A percentile compares a stretch with the other conserved stretches of the same genome.
Conservation (phyloP, 2,888 invertebrate genomes). For the Andrena minutula region DNA sequence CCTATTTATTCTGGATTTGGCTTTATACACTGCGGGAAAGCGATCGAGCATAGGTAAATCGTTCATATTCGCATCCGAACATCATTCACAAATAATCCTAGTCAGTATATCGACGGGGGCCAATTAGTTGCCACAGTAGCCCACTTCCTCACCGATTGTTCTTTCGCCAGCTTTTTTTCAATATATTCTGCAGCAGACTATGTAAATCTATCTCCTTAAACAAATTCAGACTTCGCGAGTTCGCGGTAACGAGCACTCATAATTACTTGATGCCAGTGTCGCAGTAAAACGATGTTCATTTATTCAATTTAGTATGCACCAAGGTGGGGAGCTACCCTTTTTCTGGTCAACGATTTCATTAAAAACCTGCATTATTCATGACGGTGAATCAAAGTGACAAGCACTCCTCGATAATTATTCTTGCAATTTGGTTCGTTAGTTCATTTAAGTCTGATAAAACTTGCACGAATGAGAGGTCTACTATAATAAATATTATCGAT, state of each 20-base stretch:
- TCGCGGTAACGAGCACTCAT: constrained; percentile 23
- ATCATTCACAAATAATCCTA: too few relatives aligned
- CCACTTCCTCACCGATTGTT: constrained; percentile 37
- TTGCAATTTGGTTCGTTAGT: not conserved
- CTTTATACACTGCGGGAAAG: constrained; percentile 11
- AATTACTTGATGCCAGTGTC: constrained; percentile 26
- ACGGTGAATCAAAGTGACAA: not conserved
- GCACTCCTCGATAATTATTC: not conserved
- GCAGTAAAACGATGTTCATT: not conserved
- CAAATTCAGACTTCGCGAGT: not conserved
- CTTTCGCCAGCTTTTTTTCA: not conserved
- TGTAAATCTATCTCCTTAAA: constrained; percentile 20
- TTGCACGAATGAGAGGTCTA: not conserved
- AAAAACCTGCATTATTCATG: constrained; percentile 13
- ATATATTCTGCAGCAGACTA: not conserved
- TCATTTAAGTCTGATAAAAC: not conserved
- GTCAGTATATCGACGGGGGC: constrained; percentile 38
- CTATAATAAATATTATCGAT: not conserved
- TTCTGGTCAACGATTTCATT: not conserved
- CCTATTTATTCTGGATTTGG: constrained; percentile 57
- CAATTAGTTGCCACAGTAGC: constrained; percentile 49
- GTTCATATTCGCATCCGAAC: too few relatives aligned
- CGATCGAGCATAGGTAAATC: too few relatives aligned
- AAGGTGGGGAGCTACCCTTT: not conserved
- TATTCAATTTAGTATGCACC: not conserved